Evolutionary conservation across 2,888 invertebrate species (phyloP).

Genomic region (Allygus modestus): DNA sequence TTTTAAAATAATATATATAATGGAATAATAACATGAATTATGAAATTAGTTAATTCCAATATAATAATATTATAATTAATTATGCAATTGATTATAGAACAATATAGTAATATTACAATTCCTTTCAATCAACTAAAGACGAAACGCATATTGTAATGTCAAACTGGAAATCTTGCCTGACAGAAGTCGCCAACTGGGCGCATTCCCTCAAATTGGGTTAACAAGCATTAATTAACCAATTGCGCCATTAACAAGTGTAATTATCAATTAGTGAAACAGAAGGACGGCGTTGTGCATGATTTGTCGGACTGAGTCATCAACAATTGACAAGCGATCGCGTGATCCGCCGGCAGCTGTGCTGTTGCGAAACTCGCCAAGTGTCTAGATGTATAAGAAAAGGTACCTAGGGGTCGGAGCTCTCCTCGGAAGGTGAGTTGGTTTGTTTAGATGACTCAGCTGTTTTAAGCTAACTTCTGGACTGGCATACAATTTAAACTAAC

Average conservation of each 20-base stretch:
- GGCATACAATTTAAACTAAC: too few relatives aligned
- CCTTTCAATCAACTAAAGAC: background rate
- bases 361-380: background rate
- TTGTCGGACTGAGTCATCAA: constrained; percentile 47
- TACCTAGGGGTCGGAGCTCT: too few relatives aligned
- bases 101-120: too few relatives aligned
- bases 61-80: too few relatives aligned
- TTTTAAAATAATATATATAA: too few relatives aligned
- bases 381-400: too few relatives aligned
- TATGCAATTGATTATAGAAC: too few relatives aligned
- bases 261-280: constrained; percentile 56
- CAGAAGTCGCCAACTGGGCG: constrained; percentile 41
- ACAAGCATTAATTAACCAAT: constrained; percentile 63
- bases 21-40: too few relatives aligned
- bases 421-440: too few relatives aligned
- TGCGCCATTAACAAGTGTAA: constrained; percentile 61
- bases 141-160: constrained; percentile 20
- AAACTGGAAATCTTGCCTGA: constrained; percentile 12
- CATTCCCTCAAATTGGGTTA: constrained; percentile 56
- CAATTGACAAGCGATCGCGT: background rate
- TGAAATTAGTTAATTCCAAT: too few relatives aligned
- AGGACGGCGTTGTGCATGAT: constrained; percentile 35
- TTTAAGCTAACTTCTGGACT: too few relatives aligned
- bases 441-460: too few relatives aligned
- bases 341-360: background rate